Evolutionary conservation across 1,140 invertebrate species (phyloP), one percentile per base, ranked within the genome.

Genomic region (Drosophila navojoa): DNA sequence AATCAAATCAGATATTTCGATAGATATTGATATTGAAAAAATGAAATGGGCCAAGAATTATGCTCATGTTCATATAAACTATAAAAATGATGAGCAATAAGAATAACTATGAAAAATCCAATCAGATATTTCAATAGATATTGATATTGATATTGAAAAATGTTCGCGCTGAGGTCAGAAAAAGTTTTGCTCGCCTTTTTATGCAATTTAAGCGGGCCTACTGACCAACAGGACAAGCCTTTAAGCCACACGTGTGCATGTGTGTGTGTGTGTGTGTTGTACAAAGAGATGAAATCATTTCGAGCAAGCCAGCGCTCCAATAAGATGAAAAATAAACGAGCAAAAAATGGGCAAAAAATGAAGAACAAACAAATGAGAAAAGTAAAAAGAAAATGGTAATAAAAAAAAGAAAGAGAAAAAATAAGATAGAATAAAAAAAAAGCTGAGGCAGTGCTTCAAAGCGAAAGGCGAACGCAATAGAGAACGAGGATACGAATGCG

Each of bases 271-370:
- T 57, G 60, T 55, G 44, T 55, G 16, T 49, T 62, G 61, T 62
- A 50, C 60, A 52, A 73, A 79, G 73, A 77, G 58, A 62, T 70
- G 42, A 81, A 85, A 85, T 84, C 62, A 85, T 80, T 84, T 85
- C 77, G 61, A 78, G 29, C 74, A 47, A 70, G 32, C 57, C 58
- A 16, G 32, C 19, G 40, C 45, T 44, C 35, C 40, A 45, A 60
- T 50, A 64, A 49, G 32, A 64, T n/a, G 5, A 22, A 40, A 40
- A 64, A 49, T 29, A 47, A 44, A 44, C 27, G 27, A 58, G 49
- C 19, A 50, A 25, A 57, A n/a, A 69, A 45, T 16, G 42, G 29
- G 49, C n/a, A 19, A n/a, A 61, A 22, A 47, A 72, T 60, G 67
- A 68, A 47, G 29, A 38, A 25, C 50, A 69, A 57, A 50, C 64